Conservation (phyloP, 2,888 invertebrate genomes). For the Drosophila koepferae region DNA sequence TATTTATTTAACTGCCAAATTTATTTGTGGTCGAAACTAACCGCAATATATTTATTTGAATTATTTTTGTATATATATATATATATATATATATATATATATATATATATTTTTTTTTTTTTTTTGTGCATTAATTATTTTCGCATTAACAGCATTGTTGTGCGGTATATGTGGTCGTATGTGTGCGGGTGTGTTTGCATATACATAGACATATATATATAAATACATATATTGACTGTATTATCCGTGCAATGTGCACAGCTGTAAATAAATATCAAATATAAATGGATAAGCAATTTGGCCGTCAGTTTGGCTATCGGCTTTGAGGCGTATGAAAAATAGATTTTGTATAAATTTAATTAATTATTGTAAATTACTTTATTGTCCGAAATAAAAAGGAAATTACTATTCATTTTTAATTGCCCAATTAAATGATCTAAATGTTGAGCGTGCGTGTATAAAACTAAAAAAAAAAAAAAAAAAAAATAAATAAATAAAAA, state of each 20-base stretch:
- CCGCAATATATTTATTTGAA: conserved; percentile 17
- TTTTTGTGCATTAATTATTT: conserved; percentile 32
- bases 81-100: no score
- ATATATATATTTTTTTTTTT: no score
- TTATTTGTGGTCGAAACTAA: conserved; percentile 4
- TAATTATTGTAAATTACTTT: not conserved
- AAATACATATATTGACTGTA: not conserved
- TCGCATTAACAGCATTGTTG: conserved; percentile 9
- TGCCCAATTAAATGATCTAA: not conserved
- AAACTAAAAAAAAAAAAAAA: not conserved
- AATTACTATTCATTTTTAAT: conserved; percentile 7
- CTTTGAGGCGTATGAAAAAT: not conserved
- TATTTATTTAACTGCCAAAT: conserved; percentile 10
- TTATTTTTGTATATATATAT: not conserved
- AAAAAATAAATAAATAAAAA: no score
- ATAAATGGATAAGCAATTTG: conserved; percentile 7
- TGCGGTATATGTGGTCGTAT: not conserved
- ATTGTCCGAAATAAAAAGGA: not conserved
- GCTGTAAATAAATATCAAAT: conserved; percentile 15
- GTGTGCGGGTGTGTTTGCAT: not conserved
- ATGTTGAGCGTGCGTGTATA: not conserved
- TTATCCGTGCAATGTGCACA: conserved; percentile 1
- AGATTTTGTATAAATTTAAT: conserved; percentile 3
- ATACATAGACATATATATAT: not conserved
- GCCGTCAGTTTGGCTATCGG: not conserved